Base-by-base conservation (phyloP, 1,140 invertebrate species). In the Cylas formicarius region DNA sequence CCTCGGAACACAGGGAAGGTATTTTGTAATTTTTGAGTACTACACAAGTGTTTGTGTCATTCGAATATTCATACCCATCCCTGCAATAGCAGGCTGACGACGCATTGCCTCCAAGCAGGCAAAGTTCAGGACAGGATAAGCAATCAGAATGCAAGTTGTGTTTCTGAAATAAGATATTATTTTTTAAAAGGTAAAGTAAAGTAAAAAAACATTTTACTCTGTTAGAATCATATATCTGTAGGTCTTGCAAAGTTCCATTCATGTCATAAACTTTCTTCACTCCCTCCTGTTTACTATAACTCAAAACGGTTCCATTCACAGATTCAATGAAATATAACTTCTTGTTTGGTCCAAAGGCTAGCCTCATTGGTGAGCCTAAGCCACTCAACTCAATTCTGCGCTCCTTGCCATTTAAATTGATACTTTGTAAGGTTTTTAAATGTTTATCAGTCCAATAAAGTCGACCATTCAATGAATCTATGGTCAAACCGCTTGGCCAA, bases 401-500 rank as follows among this genome's bases (percentile, higher is more conserved):
- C 58, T 81, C 76, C 7, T 68, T 73, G 5, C 85, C 83, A 58
- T 86, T 73, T 27, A 90, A 69, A 44, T 77, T 71, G 39, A 91
- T 71, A 1, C 82, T 81, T 65, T 92, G 88, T 2, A 93, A 81
- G 57, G 70, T 78, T 49, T 76, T 72, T 14, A 80, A 62, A 53
- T 81, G 79, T 1, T 76, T 75, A 54, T 87, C 84, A 6, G 89
- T 81, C 77, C 92, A 89, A 53, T 86, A 82, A 2, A 82, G 68
- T 44, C 77, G 70, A 18, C 82, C 72, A 14, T 74, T 80, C 13
- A 78, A 74, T 50, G 80, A 78, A 65, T 96, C 89, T 23, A 97
- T 78, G 3, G 86, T 80, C 10, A 97, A 69, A 10, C 89, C 89
- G 68, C 82, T 87, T 2, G 94, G 92, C 85, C 86, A 93, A 28